Conservation (phyloP, 2,797 vertebrate genomes). For the Leptodactylus fallax region DNA sequence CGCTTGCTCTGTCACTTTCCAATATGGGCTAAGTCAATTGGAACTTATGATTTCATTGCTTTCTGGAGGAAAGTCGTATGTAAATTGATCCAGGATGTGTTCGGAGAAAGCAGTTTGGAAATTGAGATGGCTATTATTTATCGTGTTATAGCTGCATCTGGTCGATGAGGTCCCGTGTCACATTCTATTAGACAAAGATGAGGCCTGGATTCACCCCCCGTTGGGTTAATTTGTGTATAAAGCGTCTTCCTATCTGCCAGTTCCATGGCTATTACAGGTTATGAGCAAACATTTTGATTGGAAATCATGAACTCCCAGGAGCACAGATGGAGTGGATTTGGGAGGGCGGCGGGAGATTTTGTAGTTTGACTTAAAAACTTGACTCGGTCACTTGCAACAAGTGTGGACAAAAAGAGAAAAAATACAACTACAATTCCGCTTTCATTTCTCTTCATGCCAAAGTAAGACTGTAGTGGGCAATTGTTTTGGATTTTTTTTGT, state of each 20-base stretch:
- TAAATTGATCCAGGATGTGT: constrained; percentile 88
- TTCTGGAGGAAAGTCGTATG: constrained; percentile 80
- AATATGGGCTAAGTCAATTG: constrained; percentile 82
- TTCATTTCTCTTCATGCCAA: no score
- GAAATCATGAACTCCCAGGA: not conserved
- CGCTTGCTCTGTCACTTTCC: constrained; percentile 79
- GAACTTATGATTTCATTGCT: constrained; percentile 85
- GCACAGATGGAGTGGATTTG: not conserved
- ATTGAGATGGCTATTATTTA: constrained; percentile 83
- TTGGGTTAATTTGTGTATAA: not conserved
- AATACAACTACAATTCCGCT: no score
- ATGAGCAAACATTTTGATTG: constrained; percentile 17
- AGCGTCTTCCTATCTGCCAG: constrained; percentile 11
- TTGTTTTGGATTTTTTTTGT: no score
- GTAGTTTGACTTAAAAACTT: not conserved
- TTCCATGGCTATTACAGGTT: not conserved
- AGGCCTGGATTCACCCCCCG: constrained; percentile 1
- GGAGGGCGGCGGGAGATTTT: not conserved
- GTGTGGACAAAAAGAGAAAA: not conserved
- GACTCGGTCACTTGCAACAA: not conserved
- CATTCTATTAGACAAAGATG: constrained; percentile 25
- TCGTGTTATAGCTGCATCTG: constrained; percentile 83
- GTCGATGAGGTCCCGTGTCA: not conserved
- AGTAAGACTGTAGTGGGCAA: not conserved
- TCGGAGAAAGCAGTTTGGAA: constrained; percentile 80